Percentiles rank a stretch among this genome's conserved stretches.
These are phyloP conservation scores for Salvelinus fontinalis DNA, from an alignment of 2,113 vertebrate genomes.

Conservation along the genomic window DNA sequence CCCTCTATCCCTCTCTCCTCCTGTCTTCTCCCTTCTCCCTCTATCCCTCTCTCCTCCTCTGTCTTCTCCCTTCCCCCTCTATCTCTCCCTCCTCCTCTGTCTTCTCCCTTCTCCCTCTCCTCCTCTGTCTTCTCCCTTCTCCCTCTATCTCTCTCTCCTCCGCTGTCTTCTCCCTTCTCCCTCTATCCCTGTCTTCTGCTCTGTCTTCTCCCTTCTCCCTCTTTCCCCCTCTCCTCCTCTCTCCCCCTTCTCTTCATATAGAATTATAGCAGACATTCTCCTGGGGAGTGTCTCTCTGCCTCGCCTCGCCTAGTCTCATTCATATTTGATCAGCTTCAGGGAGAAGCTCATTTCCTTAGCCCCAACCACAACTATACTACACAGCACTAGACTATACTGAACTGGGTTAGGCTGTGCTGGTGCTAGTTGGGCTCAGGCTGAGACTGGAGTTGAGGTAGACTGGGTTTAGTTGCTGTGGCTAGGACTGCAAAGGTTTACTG, in stretches of 20 bases:
- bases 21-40: no score
- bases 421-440: no score
- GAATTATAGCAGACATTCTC: constrained; percentile 75
- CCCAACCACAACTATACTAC: constrained; percentile 12
- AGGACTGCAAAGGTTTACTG: no score
- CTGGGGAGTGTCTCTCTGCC: constrained; percentile 46
- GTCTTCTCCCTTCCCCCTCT: no score
- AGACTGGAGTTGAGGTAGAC: no score
- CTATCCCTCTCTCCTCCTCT: no score
- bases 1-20: no score
- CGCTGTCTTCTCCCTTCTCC: constrained; percentile 32
- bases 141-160: constrained; percentile 67
- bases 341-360: no score
- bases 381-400: no score
- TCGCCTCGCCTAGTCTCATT: constrained; percentile 75
- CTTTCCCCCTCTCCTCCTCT: constrained; percentile 61
- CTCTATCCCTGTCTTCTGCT: constrained; percentile 60
- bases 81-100: neutral
- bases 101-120: neutral
- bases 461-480: no score
- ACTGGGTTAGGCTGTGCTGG: neutral
- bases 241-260: constrained; percentile 62
- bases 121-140: no score
- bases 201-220: constrained; percentile 50
- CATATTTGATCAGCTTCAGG: constrained; percentile 87